phyloP scores from a whole-genome alignment of 2,888 invertebrate species.

The Philaethria dido region DNA sequence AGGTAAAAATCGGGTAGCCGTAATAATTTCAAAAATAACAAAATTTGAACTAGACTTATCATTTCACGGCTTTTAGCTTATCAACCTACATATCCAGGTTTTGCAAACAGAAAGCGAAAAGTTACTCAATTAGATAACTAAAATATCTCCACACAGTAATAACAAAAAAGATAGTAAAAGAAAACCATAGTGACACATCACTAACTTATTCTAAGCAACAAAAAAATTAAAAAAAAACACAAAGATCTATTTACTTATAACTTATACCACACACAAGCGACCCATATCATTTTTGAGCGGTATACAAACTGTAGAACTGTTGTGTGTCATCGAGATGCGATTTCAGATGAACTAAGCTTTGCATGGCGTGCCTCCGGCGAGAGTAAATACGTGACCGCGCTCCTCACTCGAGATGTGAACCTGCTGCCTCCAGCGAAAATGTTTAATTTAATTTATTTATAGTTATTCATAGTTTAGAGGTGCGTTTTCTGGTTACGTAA shows the following conservation, averaged over 20 bases:
- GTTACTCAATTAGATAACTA: too few relatives aligned
- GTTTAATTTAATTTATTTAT: neutral
- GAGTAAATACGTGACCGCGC: constrained; percentile 1
- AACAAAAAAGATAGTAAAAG: neutral
- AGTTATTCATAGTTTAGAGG: too few relatives aligned
- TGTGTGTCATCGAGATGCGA: constrained; percentile 36
- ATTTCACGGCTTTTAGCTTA: neutral
- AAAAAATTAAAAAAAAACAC: too few relatives aligned
- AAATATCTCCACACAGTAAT: too few relatives aligned
- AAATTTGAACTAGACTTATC: neutral
- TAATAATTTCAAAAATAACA: too few relatives aligned
- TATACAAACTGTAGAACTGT: constrained; percentile 40
- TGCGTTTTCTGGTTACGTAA: too few relatives aligned
- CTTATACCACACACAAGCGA: constrained; percentile 29
- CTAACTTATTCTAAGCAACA: neutral
- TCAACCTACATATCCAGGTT: neutral
- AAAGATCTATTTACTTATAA: neutral
- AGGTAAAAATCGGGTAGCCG: too few relatives aligned
- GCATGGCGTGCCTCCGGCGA: neutral
- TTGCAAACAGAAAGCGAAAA: too few relatives aligned
- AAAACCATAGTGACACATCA: neutral
- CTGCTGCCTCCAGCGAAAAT: neutral
- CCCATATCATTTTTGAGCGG: constrained; percentile 39
- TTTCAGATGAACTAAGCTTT: constrained; percentile 22
- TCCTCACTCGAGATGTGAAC: neutral